Conservation (phyloP, 1,140 invertebrate species). For the Amphibalanus amphitrite region DNA sequence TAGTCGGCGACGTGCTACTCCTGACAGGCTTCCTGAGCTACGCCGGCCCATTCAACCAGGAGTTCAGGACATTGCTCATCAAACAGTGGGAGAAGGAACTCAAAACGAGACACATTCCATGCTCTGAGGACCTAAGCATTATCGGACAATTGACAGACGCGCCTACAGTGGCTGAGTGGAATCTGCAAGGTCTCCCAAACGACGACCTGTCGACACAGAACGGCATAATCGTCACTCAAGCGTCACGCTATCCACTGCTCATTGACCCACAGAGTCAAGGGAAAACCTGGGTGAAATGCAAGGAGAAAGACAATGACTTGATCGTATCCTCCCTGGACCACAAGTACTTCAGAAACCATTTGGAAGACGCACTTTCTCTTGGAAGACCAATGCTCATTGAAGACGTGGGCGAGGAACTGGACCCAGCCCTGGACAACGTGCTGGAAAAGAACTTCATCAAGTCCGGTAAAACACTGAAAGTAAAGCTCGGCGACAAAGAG, state of each 20-base stretch:
- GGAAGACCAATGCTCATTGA: constrained; percentile 30
- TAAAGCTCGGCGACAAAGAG: constrained; percentile 74
- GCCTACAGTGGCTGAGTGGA: constrained; percentile 45
- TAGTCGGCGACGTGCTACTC: constrained; percentile 29
- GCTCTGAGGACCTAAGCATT: constrained; percentile 52
- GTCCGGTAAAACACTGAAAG: constrained; percentile 52
- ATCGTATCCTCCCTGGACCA: constrained; percentile 40
- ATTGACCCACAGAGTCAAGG: constrained; percentile 34
- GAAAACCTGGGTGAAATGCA: constrained; percentile 32
- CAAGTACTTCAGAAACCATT: constrained; percentile 39
- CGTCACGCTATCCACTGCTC: constrained; percentile 29
- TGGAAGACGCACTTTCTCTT: constrained; percentile 32
- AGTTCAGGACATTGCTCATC: constrained; percentile 28
- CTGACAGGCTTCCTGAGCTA: constrained; percentile 33
- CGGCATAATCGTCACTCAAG: constrained; percentile 31
- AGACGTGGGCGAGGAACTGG: constrained; percentile 31
- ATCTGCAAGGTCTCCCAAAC: constrained; percentile 32
- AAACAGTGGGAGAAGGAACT: constrained; percentile 49
- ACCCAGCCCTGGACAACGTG: constrained; percentile 42
- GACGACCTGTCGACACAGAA: constrained; percentile 33
- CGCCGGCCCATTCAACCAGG: constrained; percentile 35
- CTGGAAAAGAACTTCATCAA: constrained; percentile 76
- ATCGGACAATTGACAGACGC: constrained; percentile 54
- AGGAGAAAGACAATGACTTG: constrained; percentile 27
- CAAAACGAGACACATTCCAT: constrained; percentile 47